Evolutionary conservation across 2,888 invertebrate genomes (phyloP), one percentile per base, ranked within the genome.

Genomic region (Heliconius aoede): DNA sequence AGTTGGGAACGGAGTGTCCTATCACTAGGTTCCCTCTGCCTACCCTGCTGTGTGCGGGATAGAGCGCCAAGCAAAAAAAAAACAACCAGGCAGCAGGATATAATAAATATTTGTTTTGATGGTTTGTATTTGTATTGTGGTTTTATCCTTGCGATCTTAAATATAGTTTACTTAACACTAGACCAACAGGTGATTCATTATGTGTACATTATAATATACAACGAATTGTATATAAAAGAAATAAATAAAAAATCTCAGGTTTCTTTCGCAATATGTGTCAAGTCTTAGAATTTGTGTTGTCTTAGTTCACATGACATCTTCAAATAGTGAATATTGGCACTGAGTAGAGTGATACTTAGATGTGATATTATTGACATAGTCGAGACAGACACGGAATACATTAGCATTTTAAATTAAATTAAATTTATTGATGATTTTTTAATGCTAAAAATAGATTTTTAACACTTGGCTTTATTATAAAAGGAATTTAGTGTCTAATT

Each of bases 241-340:
- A 18, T 26, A 36, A 65, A 65, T 24, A 62, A 64, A 64, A 11
- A 40, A 40, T 24, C 8, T 40, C 11, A 65, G 24, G 13, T 4
- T 24, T 8, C 26, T 24, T 51, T 18, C 24, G 24, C 40, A 46
- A 60, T 68, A 55, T n/a, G 67, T 69, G 61, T 69, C 4, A 58
- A 65, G 60, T 60, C 51, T n/a, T 46, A 75, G 71, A 71, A 28
- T 36, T 75, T 64, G 55, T 51, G n/a, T n/a, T n/a, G n/a, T n/a
- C n/a, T n/a, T n/a, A 40, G 62, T 71, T 26, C 36, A 64, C 62
- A 32, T 36, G 40, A n/a, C 75, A 24, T 72, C 28, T 55, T 61
- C n/a, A 76, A 75, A 71, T 28, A 75, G 9, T 58, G 36, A 64
- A 30, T 76, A 72, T 75, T 61, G 69, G 62, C 75, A 75, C 71